A percentile compares a stretch with the other conserved stretches of the same genome.
Evolutionary conservation across 2,797 vertebrate species (phyloP).

Genomic region (Rallus crepitans): DNA sequence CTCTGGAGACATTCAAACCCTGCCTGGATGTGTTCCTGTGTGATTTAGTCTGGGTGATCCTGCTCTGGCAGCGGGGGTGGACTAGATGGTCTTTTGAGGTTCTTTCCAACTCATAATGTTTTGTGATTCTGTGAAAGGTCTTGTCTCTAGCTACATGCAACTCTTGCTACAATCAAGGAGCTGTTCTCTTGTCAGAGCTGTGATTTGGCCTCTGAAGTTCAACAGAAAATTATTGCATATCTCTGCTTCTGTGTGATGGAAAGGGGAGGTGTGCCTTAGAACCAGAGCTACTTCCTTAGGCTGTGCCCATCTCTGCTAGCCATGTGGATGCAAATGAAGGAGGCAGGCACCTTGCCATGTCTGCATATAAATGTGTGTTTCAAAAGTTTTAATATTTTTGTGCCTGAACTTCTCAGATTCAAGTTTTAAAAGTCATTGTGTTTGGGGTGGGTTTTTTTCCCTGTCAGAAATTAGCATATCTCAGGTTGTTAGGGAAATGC

Average conservation of each 20-base stretch:
- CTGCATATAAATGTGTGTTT: background rate
- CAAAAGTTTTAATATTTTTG: background rate
- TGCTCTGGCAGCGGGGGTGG: too few relatives aligned
- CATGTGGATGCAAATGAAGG: background rate
- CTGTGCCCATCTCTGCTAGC: background rate
- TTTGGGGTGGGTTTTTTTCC: background rate
- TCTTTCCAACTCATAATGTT: too few relatives aligned
- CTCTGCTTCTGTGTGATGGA: background rate
- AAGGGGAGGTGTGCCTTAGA: background rate
- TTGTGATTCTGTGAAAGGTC: background rate
- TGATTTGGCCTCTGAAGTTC: background rate
- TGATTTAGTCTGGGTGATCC: too few relatives aligned
- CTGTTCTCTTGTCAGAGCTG: background rate
- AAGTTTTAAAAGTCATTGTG: conserved; percentile 27
- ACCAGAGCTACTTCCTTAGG: background rate
- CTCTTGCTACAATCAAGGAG: background rate
- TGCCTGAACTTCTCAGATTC: background rate
- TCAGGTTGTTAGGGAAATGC: conserved; percentile 30
- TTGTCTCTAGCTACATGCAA: background rate
- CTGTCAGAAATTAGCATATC: conserved; percentile 19
- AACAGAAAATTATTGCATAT: background rate
- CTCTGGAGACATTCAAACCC: too few relatives aligned
- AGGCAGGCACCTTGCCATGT: background rate
- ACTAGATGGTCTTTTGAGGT: too few relatives aligned
- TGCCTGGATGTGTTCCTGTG: too few relatives aligned